Evolutionary conservation across 2,797 vertebrate genomes (phyloP).

Genomic region (Vultur gryphus): DNA sequence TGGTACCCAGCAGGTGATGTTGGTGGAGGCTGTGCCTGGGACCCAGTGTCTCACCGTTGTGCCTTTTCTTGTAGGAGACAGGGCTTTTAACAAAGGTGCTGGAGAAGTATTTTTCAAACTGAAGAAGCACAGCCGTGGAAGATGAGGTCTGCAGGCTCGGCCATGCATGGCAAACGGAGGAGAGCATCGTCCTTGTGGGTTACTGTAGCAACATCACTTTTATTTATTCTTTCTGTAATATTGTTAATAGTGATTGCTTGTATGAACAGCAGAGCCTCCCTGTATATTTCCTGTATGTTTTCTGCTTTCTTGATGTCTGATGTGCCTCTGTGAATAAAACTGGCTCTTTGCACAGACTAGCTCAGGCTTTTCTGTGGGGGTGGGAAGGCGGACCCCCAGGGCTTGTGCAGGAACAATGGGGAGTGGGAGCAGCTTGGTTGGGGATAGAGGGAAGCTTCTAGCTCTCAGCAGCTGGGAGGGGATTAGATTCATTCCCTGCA

Average conservation of each 20-base stretch:
- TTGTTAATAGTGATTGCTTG: background rate
- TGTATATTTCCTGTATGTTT: background rate
- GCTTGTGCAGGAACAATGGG: background rate
- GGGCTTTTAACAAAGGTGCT: conserved; percentile 51
- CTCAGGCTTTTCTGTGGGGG: background rate
- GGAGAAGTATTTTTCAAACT: conserved; percentile 58
- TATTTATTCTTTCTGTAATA: conserved; percentile 16
- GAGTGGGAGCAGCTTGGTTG: background rate
- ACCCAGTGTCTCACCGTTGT: fast-evolving
- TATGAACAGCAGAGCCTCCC: background rate
- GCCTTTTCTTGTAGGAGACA: conserved; percentile 37
- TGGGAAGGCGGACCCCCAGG: background rate
- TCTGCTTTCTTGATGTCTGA: background rate
- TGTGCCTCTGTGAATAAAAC: conserved; percentile 27
- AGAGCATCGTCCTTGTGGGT: background rate
- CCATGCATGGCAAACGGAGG: fast-evolving
- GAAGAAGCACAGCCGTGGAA: background rate
- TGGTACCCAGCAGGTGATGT: background rate
- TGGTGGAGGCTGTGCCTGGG: background rate
- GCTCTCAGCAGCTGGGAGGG: background rate
- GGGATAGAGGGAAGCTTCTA: background rate
- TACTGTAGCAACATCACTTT: conserved; percentile 4
- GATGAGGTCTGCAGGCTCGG: background rate
- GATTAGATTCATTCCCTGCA: background rate
- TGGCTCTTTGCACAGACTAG: conserved; percentile 6